Evolutionary conservation across 2,113 vertebrate genomes (phyloP), one percentile per base, ranked within the genome.

Genomic region (Oostethus manadensis): DNA sequence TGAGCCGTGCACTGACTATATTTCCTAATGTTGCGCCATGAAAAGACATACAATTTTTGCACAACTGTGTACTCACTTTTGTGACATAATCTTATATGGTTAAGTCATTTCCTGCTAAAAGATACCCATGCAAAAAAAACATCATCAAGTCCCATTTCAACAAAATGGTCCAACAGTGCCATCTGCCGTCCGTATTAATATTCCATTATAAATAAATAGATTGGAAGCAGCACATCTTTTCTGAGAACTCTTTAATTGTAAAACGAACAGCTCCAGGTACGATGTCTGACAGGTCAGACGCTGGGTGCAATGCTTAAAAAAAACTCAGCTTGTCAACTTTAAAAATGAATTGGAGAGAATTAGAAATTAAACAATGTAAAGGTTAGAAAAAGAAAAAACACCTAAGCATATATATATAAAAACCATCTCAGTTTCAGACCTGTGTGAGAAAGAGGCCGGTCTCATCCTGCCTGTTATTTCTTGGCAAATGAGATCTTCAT

Each of bases 401-500:
- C 18, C 2, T 18, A 16, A n/a, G 26, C 33, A n/a, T 47, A 42
- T 46, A 49, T 8, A 46, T 49, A 1, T 4, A 18, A 4, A 17
- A 54, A 18, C 56, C 53, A 58, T 6, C 17, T 10, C 17, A 22
- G 13, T 48, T 10, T 38, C 35, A 33, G 10, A 49, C 14, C 18
- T 13, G 3, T n/a, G 26, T 11, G 3, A 38, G 15, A 17, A 8
- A 51, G 18, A 16, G 2, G 9, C 38, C 3, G 38, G 38, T 42
- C 13, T 42, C 38, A 4, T 14, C 38, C 38, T 14, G 13, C 13
- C 38, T 2, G 13, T 81, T 89, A 95, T 79, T 97, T 97, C 86
- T 97, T 97, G 43, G 94, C 94, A 40, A 97, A 97, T 0, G 94
- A 97, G 73, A 97, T 97, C 88, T 97, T 97, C 94, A 97, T 96